Evolutionary conservation across 2,888 invertebrate species (phyloP).

Genomic region (Pseudococcus viburni): DNA sequence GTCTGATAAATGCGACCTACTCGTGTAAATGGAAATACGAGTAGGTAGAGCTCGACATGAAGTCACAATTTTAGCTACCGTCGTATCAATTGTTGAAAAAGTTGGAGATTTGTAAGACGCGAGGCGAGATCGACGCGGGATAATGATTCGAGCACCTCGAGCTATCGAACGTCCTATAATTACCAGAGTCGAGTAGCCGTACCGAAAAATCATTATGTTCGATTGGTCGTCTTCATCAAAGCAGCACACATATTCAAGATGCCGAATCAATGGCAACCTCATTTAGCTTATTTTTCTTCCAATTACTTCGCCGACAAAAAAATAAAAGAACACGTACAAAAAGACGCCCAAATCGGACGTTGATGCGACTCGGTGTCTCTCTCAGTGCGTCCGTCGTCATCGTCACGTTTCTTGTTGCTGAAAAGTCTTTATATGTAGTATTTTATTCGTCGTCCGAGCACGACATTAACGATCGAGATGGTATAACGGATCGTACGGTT

Average conservation of each 20-base stretch:
- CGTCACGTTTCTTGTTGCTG: background rate
- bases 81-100: too few relatives aligned
- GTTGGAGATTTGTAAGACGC: background rate
- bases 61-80: background rate
- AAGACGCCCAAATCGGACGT: background rate
- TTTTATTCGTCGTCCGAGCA: slow-evolving; percentile 6
- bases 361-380: background rate
- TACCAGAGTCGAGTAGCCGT: background rate
- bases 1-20: background rate
- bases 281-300: slow-evolving; percentile 3
- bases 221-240: background rate
- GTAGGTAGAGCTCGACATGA: too few relatives aligned
- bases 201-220: background rate
- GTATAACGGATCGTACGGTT: background rate
- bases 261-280: slow-evolving; percentile 23
- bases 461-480: background rate
- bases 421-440: background rate
- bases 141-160: background rate
- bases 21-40: background rate
- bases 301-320: slow-evolving; percentile 29
- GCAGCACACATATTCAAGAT: background rate
- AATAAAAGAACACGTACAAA: background rate
- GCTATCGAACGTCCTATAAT: background rate
- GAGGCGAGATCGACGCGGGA: background rate
- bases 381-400: background rate